Evolutionary conservation across 2,113 vertebrate genomes (phyloP).

Genomic region (Aramus guarauna): DNA sequence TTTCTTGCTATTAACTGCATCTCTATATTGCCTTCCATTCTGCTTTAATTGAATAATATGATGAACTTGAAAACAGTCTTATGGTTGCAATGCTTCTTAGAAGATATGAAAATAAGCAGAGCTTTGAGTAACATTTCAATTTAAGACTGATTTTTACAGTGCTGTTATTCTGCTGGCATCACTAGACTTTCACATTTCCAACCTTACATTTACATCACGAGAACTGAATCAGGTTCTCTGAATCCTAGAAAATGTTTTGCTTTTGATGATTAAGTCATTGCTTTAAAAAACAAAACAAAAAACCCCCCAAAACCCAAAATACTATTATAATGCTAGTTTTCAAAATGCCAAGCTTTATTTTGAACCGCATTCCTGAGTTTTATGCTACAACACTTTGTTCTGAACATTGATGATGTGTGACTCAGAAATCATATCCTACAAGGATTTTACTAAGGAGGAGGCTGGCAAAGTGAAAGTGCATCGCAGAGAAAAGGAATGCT

Average conservation of each 20-base stretch:
- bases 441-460: not conserved
- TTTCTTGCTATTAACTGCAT: not conserved
- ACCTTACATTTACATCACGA: not conserved
- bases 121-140: not conserved
- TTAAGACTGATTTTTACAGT: not conserved
- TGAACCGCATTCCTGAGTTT: not conserved
- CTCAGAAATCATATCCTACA: not conserved
- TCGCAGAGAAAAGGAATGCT: not conserved
- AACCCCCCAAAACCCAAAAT: no score
- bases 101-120: not conserved
- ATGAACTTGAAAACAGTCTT: not conserved
- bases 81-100: not conserved
- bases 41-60: not conserved
- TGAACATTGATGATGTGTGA: conserved; percentile 1
- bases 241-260: not conserved
- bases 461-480: not conserved
- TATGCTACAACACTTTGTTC: not conserved
- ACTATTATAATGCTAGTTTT: not conserved
- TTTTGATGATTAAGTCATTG: not conserved
- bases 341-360: not conserved
- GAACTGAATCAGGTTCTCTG: not conserved
- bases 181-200: not conserved
- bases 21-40: not conserved
- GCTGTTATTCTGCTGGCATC: not conserved
- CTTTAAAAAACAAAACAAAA: no score